Evolutionary conservation across 2,113 vertebrate genomes (phyloP).

Genomic region (Prionailurus viverrinus): DNA sequence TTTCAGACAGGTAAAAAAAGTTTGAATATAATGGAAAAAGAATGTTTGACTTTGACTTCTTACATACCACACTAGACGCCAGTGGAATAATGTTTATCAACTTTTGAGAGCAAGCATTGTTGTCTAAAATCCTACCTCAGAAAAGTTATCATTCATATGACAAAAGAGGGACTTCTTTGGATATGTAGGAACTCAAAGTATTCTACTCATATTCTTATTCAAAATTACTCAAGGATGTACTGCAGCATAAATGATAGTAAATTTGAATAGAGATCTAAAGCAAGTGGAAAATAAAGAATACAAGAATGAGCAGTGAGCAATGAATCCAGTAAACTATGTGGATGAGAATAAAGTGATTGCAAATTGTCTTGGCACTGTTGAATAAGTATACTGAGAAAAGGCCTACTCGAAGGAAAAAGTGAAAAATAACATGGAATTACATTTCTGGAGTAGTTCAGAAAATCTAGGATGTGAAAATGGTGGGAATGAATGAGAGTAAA

Average conservation of each 20-base stretch:
- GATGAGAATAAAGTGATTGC: neutral
- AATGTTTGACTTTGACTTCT: constrained; percentile 9
- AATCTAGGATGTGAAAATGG: neutral
- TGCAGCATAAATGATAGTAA: neutral
- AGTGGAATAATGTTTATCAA: neutral
- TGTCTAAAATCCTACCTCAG: neutral
- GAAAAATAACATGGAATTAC: neutral
- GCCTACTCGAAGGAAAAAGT: neutral
- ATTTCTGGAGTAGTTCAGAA: constrained; percentile 37
- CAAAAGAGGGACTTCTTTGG: neutral
- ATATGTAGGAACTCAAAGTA: neutral
- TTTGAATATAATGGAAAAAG: neutral
- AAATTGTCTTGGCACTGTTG: neutral
- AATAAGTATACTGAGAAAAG: neutral
- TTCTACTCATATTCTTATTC: neutral
- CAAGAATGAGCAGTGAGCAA: neutral
- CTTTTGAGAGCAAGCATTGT: neutral
- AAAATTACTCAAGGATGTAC: constrained; percentile 34
- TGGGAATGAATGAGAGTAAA: neutral
- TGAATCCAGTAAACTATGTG: neutral
- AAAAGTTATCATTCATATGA: neutral
- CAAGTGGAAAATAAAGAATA: neutral
- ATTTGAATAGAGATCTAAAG: neutral
- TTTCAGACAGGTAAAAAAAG: constrained; percentile 4
- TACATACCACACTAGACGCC: neutral